Conservation (phyloP, 2,888 invertebrate genomes). For the Hyposoter didymator region DNA sequence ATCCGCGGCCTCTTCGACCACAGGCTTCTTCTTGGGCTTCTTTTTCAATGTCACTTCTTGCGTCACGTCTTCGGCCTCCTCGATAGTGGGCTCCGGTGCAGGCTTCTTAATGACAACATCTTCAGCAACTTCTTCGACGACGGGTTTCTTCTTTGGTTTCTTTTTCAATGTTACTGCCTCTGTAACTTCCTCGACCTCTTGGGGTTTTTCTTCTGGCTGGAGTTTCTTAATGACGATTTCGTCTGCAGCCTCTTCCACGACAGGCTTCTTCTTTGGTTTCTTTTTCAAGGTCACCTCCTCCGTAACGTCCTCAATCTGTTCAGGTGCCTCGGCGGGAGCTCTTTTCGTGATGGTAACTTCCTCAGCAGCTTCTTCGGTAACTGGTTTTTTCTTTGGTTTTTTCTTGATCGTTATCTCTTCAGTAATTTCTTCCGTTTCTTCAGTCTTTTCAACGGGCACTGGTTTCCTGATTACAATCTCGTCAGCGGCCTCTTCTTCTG, state of each 20-base stretch:
- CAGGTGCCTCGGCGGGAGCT: slow-evolving; percentile 68
- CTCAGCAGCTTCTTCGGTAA: slow-evolving; percentile 70
- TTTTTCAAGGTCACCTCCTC: slow-evolving; percentile 84
- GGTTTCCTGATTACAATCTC: slow-evolving; percentile 78
- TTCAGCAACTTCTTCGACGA: slow-evolving; percentile 78
- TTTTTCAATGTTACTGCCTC: slow-evolving; percentile 69
- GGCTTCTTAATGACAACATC: slow-evolving; percentile 82
- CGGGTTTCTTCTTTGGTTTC: slow-evolving; percentile 71
- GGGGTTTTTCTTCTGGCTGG: slow-evolving; percentile 74
- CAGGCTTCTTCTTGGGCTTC: slow-evolving; percentile 74
- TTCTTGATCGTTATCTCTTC: slow-evolving; percentile 71
- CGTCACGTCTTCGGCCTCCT: slow-evolving; percentile 74
- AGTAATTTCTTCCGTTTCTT: slow-evolving; percentile 72
- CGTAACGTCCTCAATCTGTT: slow-evolving; percentile 74
- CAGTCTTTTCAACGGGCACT: slow-evolving; percentile 70
- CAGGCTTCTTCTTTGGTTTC: slow-evolving; percentile 83
- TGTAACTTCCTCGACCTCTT: slow-evolving; percentile 76
- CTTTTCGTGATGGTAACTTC: slow-evolving; percentile 75
- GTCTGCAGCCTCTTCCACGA: slow-evolving; percentile 71
- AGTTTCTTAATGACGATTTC: slow-evolving; percentile 75
- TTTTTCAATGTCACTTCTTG: slow-evolving; percentile 76
- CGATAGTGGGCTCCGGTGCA: slow-evolving; percentile 72
- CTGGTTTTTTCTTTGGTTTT: slow-evolving; percentile 74
- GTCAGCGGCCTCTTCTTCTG: slow-evolving; percentile 73
- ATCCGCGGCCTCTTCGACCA: slow-evolving; percentile 83